These are phyloP conservation scores for Salmo trutta DNA, from an alignment of 2,797 vertebrate genomes.

Conservation along the genomic window DNA sequence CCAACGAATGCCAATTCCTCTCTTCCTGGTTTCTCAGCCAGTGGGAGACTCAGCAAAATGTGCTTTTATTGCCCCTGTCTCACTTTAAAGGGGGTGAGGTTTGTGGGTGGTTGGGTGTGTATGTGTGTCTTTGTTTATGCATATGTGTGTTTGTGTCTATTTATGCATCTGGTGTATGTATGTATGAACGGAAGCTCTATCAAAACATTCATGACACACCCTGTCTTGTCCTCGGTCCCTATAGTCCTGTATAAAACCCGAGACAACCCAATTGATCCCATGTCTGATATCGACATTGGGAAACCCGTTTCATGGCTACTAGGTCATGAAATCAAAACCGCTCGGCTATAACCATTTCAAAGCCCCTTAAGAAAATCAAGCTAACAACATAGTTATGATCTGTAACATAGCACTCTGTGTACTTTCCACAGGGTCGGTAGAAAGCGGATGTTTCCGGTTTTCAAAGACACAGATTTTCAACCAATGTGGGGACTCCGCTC, in stretches of 20 bases:
- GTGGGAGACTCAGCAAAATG: not conserved
- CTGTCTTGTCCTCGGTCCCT: not conserved
- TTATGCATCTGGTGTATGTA: not conserved
- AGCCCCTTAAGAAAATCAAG: not conserved
- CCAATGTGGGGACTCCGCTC: too few relatives aligned
- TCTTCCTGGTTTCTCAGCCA: constrained; percentile 8
- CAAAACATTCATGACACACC: not conserved
- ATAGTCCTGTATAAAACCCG: not conserved
- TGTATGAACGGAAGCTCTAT: not conserved
- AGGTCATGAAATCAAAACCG: constrained; percentile 6
- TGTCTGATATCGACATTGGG: constrained; percentile 2
- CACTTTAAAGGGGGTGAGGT: not conserved
- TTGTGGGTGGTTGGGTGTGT: constrained; percentile 10
- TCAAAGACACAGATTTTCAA: not conserved
- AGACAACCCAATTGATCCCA: not conserved
- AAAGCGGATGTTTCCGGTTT: not conserved
- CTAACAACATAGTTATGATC: not conserved
- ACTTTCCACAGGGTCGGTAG: too few relatives aligned
- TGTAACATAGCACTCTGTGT: constrained; percentile 2
- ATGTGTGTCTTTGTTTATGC: not conserved
- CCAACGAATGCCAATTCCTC: not conserved
- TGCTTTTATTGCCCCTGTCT: not conserved
- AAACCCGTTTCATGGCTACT: not conserved
- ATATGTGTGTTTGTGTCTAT: not conserved
- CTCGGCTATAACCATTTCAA: constrained; percentile 8